These are phyloP conservation scores for Lemur catta DNA, from an alignment of 2,797 vertebrate species.

Conservation along the genomic window DNA sequence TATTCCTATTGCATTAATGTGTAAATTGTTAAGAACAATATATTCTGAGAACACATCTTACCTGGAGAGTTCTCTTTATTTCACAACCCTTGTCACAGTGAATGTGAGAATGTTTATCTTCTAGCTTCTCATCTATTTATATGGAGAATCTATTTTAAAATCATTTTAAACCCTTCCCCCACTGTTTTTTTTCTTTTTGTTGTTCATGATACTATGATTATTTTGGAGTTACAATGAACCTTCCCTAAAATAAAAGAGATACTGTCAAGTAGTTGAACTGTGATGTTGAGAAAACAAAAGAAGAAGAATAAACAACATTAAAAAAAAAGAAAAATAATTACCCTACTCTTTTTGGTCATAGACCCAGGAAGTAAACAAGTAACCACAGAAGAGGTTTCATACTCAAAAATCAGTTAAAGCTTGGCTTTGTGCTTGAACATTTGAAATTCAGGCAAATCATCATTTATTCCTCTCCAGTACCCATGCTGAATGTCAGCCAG, in stretches of 20 bases:
- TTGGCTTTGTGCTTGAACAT: background rate
- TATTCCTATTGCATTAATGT: background rate
- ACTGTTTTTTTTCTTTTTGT: background rate
- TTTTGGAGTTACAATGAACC: background rate
- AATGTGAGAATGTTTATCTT: background rate
- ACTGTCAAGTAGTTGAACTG: background rate
- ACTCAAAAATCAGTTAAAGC: background rate
- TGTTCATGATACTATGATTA: background rate
- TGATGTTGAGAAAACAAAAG: background rate
- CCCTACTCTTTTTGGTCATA: background rate
- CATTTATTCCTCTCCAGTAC: background rate
- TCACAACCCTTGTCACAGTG: background rate
- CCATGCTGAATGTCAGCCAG: background rate
- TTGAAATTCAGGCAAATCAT: background rate
- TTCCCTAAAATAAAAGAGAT: background rate
- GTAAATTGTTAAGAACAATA: background rate
- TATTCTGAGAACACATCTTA: background rate
- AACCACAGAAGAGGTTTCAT: background rate
- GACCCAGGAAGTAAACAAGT: background rate
- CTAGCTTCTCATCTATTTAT: background rate
- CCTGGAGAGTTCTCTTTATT: background rate
- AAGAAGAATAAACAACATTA: background rate
- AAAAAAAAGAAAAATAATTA: background rate
- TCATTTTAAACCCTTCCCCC: background rate
- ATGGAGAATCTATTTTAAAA: background rate